These are phyloP conservation scores for Anolis carolinensis DNA, from an alignment of 2,113 vertebrate species.

Conservation along the genomic window DNA sequence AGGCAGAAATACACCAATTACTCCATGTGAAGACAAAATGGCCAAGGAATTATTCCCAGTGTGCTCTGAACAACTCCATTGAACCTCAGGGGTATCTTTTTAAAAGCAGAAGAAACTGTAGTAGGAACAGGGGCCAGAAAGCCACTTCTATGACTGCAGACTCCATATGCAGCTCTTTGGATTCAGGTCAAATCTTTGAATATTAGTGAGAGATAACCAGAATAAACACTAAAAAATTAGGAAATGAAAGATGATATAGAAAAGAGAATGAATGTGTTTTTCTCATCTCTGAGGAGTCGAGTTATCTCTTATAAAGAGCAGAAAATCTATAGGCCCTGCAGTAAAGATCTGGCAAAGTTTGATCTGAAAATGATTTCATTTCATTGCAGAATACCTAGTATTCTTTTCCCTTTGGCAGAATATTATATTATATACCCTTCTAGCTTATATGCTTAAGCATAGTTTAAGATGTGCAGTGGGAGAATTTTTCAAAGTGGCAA, in stretches of 20 bases:
- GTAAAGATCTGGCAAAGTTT: neutral
- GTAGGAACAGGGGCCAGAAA: neutral
- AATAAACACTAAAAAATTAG: constrained; percentile 36
- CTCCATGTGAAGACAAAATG: no score
- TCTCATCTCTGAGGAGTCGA: neutral
- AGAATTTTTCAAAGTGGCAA: neutral
- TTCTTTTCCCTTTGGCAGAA: constrained; percentile 14
- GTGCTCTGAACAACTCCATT: no score
- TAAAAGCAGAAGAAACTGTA: no score
- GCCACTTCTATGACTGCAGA: no score
- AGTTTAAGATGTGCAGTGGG: neutral
- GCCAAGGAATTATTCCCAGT: neutral
- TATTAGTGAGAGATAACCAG: constrained; percentile 33
- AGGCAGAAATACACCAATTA: no score
- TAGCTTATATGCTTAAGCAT: constrained; percentile 9
- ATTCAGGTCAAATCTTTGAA: constrained; percentile 18
- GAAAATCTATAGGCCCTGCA: neutral
- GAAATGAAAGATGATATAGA: constrained; percentile 34
- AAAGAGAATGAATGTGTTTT: neutral
- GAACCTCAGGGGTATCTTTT: neutral
- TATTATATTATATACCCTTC: neutral
- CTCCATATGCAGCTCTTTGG: neutral
- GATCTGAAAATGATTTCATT: constrained; percentile 17
- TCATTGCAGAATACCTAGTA: constrained; percentile 14
- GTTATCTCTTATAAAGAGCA: constrained; percentile 12